phyloP scores from a whole-genome alignment of 2,888 invertebrate genomes.

The Pterostichus madidus region DNA sequence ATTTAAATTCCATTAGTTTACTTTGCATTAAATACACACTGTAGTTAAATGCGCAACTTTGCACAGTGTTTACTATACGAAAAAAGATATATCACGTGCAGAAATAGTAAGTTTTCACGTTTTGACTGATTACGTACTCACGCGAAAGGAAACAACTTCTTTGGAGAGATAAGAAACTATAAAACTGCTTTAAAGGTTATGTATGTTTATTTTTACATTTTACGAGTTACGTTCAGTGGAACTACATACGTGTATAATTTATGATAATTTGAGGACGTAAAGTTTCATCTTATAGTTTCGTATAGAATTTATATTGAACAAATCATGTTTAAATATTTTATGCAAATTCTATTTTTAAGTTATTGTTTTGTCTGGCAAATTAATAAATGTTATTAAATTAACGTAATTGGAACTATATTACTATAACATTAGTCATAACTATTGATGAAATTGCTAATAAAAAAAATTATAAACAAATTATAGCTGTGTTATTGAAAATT shows the following conservation, averaged over 20 bases:
- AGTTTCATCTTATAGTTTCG: slow-evolving; percentile 21
- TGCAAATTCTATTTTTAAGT: background rate
- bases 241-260: slow-evolving; percentile 30
- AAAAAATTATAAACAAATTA: background rate
- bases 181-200: slow-evolving; percentile 50
- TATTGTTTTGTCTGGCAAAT: background rate
- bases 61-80: slow-evolving; percentile 19
- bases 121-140: slow-evolving; percentile 4
- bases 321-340: too few relatives aligned
- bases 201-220: slow-evolving; percentile 36
- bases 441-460: background rate
- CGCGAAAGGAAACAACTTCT: slow-evolving; percentile 26
- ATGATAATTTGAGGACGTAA: slow-evolving; percentile 22
- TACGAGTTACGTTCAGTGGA: slow-evolving; percentile 29
- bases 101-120: slow-evolving; percentile 26
- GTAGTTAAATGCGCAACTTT: slow-evolving; percentile 14
- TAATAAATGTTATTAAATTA: background rate
- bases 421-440: background rate
- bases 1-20: slow-evolving; percentile 33
- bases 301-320: background rate
- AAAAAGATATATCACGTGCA: slow-evolving; percentile 39
- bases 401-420: too few relatives aligned
- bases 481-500: background rate
- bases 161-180: slow-evolving; percentile 29
- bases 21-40: slow-evolving; percentile 21